Evolutionary conservation across 2,888 invertebrate genomes (phyloP), one percentile per base, ranked within the genome.

Genomic region (Cancer borealis): DNA sequence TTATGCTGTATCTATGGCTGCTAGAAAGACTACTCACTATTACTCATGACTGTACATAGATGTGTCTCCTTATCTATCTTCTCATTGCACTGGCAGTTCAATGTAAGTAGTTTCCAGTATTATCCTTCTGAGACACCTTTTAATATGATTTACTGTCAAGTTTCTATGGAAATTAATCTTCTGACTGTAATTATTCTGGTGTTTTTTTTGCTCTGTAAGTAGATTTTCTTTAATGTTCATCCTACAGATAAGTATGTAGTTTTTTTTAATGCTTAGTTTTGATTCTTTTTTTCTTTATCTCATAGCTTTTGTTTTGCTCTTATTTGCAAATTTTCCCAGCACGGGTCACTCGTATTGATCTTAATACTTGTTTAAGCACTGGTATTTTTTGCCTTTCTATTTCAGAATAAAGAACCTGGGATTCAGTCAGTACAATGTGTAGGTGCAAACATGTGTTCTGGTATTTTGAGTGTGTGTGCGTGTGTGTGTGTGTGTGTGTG

Each of bases 391-490:
- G 30, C 89, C 92, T 91, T 91, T 84, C 91, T 89, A 66, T 95
- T 93, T 92, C 95, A 95, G 95, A 90, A 92, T 92, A 95, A 95
- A 94, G 91, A 93, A 91, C 84, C 95, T 95, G 92, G 96, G 95
- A 94, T 95, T 93, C 96, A 96, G 96, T 96, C 96, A 96, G 96
- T 96, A 96, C 96, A 96, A 96, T 96, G 96, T 96, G 96, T 96
- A 96, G 96, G 96, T 95, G 95, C 93, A 89, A 92, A 92, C 54
- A 88, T 87, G 39, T 54, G n/a, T 92, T 92, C 30, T 73, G 88
- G 26, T 88, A 45, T 91, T 93, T 89, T 73, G 47, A 60, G 21
- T 26, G 26, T 47, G 26, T 73, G 26, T 73, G 21, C 26, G 8
- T 26, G 73, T 73, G 21, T 73, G 26, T 73, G 73, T 73, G 66